Evolutionary conservation across 1,140 invertebrate species (phyloP), one percentile per base, ranked within the genome.

Genomic region (Zeugodacus cucurbitae): DNA sequence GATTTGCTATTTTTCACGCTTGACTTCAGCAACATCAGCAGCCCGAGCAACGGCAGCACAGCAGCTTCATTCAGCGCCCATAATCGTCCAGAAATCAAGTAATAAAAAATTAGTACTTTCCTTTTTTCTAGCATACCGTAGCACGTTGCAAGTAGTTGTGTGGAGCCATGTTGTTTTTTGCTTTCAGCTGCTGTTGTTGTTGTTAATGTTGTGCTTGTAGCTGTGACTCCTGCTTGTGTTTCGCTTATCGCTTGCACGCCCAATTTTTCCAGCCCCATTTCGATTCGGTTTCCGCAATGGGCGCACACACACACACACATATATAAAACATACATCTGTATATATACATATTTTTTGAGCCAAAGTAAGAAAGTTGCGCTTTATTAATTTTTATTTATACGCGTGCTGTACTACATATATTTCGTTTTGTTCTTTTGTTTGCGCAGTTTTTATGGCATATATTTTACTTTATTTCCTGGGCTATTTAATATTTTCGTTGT

Each of bases 301-400:
- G 70, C 70, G 3, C 70, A 44, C 44, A 82, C 1, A 48, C 48
- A 17, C 20, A 17, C 48, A 20, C 10, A 48, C 10, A 48, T 48
- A 11, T 48, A 48, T 48, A 48, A 10, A 14, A 48, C 14, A 11
- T 11, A 41, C 7, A 3, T 41, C 3, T 7, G 37, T 54, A 17
- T 17, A 54, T 54, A 54, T 20, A 54, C 14, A 29, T 48, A 11
- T 26, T 48, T 29, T 48, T 44, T 41, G 10, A 8, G 26, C 10
- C 8, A 29, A 22, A 82, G 44, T 82, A 82, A 48, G 37, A 82
- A 82, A 82, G 44, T 48, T 82, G 41, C 41, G 74, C 74, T 82
- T 82, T 48, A 82, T 82, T 82, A 82, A 82, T 82, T 82, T 82
- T 82, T 82, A 82, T 82, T 82, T 82, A 44, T 78, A 41, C 6